These are phyloP conservation scores for honey bee (Apis mellifera) DNA, from an alignment of 1,140 invertebrate genomes.

Conservation along the genomic window Amel_HAv3.1 CM009941.2:4623001-4623500, in stretches of 20 bases:
- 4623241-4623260: too few relatives aligned
- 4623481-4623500: too few relatives aligned
- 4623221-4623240: neutral
- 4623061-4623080: conserved; percentile 17
- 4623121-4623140: neutral
- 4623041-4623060: conserved; percentile 23
- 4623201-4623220: neutral
- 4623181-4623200: neutral
- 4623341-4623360: too few relatives aligned
- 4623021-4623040: conserved; percentile 26
- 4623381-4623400: too few relatives aligned
- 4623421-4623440: too few relatives aligned
- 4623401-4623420: too few relatives aligned
- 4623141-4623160: neutral
- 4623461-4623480: too few relatives aligned
- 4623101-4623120: conserved; percentile 57
- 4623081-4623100: conserved; percentile 60
- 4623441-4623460: too few relatives aligned
- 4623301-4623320: too few relatives aligned
- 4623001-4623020: conserved; percentile 57
- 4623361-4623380: too few relatives aligned
- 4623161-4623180: neutral
- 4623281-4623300: too few relatives aligned
- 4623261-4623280: neutral
- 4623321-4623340: too few relatives aligned